Conservation (phyloP, 2,113 vertebrate species). For the Psilopogon haemacephalus region DNA sequence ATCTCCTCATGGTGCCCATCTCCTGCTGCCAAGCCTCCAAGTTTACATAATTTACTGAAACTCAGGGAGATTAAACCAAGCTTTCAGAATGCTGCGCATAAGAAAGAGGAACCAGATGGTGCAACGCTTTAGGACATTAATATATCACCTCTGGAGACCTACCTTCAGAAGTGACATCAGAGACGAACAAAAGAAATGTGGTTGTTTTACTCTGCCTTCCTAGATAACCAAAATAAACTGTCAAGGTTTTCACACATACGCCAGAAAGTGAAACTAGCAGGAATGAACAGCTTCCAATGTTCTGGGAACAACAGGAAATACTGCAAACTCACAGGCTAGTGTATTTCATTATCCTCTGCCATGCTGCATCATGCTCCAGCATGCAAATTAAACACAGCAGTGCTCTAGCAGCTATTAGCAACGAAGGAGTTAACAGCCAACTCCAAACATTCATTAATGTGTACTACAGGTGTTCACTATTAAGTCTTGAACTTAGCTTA, state of each 20-base stretch:
- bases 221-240: constrained; percentile 28
- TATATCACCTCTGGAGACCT: constrained; percentile 58
- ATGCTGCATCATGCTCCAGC: not conserved
- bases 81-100: constrained; percentile 6
- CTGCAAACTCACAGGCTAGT: not conserved
- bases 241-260: not conserved
- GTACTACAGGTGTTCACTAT: not conserved
- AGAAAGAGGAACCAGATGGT: constrained; percentile 54
- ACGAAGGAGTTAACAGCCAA: constrained; percentile 2
- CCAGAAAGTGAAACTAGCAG: not conserved
- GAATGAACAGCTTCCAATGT: not conserved
- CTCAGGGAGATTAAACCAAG: constrained; percentile 52
- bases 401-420: constrained; percentile 17
- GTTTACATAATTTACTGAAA: constrained; percentile 62
- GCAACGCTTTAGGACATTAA: constrained; percentile 55
- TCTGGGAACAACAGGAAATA: not conserved
- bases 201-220: not conserved
- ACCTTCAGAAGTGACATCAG: constrained; percentile 44
- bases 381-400: not conserved
- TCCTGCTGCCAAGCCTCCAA: constrained; percentile 24
- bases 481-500: constrained; percentile 34
- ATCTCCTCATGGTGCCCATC: constrained; percentile 59
- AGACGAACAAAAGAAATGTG: constrained; percentile 3
- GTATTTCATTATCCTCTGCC: constrained; percentile 15
- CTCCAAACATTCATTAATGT: constrained; percentile 30